A percentile compares a stretch with the other conserved stretches of the same genome.
Evolutionary conservation across 2,113 vertebrate genomes (phyloP).

Genomic region (Mastomys natalensis): DNA sequence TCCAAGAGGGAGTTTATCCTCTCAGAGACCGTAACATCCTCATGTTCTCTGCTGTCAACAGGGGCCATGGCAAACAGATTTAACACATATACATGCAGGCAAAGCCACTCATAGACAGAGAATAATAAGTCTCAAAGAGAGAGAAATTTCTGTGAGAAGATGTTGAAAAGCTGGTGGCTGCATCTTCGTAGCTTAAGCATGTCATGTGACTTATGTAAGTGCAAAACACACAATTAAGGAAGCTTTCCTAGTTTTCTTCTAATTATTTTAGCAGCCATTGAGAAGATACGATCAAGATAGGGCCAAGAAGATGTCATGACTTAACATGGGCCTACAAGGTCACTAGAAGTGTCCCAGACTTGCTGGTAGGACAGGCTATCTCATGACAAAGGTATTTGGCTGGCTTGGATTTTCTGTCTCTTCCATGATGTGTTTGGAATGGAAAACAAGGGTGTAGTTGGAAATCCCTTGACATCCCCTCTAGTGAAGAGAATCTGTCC

Average conservation of each 20-base stretch:
- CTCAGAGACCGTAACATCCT: not conserved
- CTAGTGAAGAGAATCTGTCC: not conserved
- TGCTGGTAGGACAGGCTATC: not conserved
- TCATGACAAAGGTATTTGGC: not conserved
- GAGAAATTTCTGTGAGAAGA: not conserved
- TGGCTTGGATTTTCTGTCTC: not conserved
- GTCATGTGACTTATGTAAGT: not conserved
- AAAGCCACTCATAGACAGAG: not conserved
- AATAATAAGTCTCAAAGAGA: not conserved
- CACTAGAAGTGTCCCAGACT: not conserved
- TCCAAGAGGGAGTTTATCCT: slow-evolving; percentile 12
- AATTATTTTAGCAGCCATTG: not conserved
- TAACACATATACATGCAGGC: not conserved
- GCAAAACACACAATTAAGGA: not conserved
- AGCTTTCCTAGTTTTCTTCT: not conserved
- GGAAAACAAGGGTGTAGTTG: not conserved
- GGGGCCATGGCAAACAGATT: not conserved
- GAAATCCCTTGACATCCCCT: not conserved
- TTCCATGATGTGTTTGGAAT: not conserved
- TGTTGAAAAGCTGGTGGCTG: not conserved
- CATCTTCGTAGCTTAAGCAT: too few species aligned
- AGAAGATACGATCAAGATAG: not conserved
- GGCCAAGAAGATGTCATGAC: not conserved
- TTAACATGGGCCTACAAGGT: not conserved
- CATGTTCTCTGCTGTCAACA: not conserved